Evolutionary conservation across 2,888 invertebrate genomes (phyloP).

Genomic region (Argyresthia albistria): DNA sequence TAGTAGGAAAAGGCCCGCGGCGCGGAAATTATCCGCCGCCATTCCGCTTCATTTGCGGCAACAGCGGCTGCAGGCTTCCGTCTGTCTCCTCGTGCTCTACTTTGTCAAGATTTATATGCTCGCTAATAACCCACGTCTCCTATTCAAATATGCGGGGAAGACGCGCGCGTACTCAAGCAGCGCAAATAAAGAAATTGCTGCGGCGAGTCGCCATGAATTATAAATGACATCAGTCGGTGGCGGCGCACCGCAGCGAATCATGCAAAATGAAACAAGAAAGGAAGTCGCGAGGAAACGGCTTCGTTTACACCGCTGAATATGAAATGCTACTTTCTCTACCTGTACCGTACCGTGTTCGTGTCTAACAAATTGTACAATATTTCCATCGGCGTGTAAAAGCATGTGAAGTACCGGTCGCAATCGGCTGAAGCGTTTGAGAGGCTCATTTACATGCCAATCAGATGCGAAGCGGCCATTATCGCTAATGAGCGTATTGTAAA

Average conservation of each 20-base stretch:
- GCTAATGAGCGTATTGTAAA: neutral
- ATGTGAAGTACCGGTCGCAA: neutral
- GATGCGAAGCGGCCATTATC: neutral
- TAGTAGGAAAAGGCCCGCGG: slow-evolving; percentile 17
- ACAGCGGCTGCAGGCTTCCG: slow-evolving; percentile 13
- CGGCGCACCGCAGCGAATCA: slow-evolving; percentile 23
- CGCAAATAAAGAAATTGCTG: slow-evolving; percentile 23
- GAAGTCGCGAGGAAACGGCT: slow-evolving; percentile 18
- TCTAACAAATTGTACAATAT: too few relatives aligned
- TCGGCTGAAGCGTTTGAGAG: neutral
- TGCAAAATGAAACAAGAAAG: slow-evolving; percentile 21
- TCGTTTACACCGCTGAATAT: slow-evolving; percentile 24
- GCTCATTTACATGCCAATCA: neutral
- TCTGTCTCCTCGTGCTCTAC: neutral
- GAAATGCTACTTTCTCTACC: slow-evolving; percentile 9
- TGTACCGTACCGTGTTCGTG: too few relatives aligned
- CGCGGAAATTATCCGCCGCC: slow-evolving; percentile 39
- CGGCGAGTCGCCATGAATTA: slow-evolving; percentile 22
- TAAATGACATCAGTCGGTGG: slow-evolving; percentile 18
- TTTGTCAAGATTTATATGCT: neutral
- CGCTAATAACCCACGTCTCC: neutral
- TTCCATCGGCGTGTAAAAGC: neutral
- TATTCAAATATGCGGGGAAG: neutral
- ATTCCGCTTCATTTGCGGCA: slow-evolving; percentile 40
- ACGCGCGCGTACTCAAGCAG: slow-evolving; percentile 8